These are phyloP conservation scores for Cosmorhoe ocellata DNA, from an alignment of 2,888 invertebrate species.

Conservation along the genomic window DNA sequence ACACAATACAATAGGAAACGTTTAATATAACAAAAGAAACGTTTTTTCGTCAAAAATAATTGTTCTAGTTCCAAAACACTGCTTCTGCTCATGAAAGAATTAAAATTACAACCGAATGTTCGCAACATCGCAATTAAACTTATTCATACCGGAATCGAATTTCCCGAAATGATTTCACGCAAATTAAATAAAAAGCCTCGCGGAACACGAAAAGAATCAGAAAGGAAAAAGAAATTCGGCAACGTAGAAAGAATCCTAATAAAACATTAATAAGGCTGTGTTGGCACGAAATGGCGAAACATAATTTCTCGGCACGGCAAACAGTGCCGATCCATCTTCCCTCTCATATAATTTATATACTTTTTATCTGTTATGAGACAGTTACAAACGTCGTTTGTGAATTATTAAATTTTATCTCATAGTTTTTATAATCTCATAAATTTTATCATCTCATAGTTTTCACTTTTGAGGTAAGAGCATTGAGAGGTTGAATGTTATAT, in stretches of 20 bases:
- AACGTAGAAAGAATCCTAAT: conserved; percentile 24
- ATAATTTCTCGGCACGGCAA: conserved; percentile 18
- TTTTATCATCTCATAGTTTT: no score
- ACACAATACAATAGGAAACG: no score
- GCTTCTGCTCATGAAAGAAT: no score
- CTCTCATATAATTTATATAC: conserved; percentile 16
- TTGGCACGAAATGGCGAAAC: conserved; percentile 21
- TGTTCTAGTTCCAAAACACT: no score
- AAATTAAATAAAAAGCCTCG: conserved; percentile 21
- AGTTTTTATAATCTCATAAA: no score
- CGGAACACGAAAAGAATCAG: conserved; percentile 14
- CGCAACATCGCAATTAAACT: conserved; percentile 11
- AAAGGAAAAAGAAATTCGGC: conserved; percentile 12
- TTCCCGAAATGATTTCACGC: conserved; percentile 21
- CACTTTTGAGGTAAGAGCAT: no score
- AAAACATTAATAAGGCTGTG: conserved; percentile 28
- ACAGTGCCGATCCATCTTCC: conserved; percentile 11
- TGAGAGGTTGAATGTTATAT: no score
- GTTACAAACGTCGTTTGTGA: background rate
- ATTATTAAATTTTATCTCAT: no score
- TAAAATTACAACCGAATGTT: background rate
- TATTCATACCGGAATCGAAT: conserved; percentile 19
- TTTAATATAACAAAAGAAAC: no score
- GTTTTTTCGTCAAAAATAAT: no score
- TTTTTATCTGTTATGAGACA: conserved; percentile 1